Evolutionary conservation across 1,140 invertebrate genomes (phyloP).

Genomic region (Drosophila elegans): DNA sequence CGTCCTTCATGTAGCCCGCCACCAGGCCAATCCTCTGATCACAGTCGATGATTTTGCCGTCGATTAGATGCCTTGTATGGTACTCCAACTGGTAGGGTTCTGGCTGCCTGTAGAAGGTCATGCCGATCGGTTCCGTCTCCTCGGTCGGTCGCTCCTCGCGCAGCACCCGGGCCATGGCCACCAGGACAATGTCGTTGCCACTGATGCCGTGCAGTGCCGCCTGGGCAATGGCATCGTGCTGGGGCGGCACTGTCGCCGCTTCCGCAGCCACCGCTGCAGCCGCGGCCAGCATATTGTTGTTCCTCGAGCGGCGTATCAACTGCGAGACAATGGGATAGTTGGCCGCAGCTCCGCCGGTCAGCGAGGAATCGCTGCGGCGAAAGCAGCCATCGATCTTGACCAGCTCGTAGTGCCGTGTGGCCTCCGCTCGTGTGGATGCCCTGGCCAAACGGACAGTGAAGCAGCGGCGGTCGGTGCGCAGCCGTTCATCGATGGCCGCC

Average conservation of each 20-base stretch:
- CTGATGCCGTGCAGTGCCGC: slow-evolving; percentile 84
- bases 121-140: slow-evolving; percentile 9
- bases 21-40: slow-evolving; percentile 94
- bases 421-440: slow-evolving; percentile 88
- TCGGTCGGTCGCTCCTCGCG: slow-evolving; percentile 69
- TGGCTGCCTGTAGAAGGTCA: slow-evolving; percentile 87
- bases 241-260: slow-evolving; percentile 69
- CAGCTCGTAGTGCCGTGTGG: slow-evolving; percentile 87
- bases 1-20: slow-evolving; percentile 93
- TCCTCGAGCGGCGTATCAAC: slow-evolving; percentile 85
- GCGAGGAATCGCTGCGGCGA: slow-evolving; percentile 85
- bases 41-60: slow-evolving; percentile 93
- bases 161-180: slow-evolving; percentile 88
- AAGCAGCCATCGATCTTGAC: slow-evolving; percentile 87
- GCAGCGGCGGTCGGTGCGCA: slow-evolving; percentile 78
- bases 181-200: slow-evolving; percentile 88
- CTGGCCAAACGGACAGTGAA: slow-evolving; percentile 87
- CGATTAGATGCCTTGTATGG: slow-evolving; percentile 92
- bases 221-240: slow-evolving; percentile 81
- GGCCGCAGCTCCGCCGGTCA: slow-evolving; percentile 68
- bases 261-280: slow-evolving; percentile 71
- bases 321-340: slow-evolving; percentile 85
- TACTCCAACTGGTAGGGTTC: slow-evolving; percentile 93
- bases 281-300: slow-evolving; percentile 69
- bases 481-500: slow-evolving; percentile 73